Evolutionary conservation across 2,888 invertebrate species (phyloP), one percentile per base, ranked within the genome.

Genomic region (Acleris sparsana): DNA sequence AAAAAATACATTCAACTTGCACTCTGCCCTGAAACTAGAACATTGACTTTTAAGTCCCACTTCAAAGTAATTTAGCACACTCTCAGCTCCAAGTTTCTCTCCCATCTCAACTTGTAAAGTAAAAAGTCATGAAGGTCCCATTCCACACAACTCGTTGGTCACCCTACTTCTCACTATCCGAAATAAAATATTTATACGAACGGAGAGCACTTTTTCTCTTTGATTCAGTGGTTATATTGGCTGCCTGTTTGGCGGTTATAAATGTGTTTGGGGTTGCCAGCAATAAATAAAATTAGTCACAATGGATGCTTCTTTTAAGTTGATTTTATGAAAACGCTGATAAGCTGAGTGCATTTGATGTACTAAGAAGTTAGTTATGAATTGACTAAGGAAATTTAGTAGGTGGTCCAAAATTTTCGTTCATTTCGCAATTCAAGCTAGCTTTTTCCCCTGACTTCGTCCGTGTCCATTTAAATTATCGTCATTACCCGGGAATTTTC

Each of bases 211-310:
- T 92, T 92, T 91, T 92, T 92, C 92, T 91, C 90, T 91, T 91
- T 92, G 92, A 92, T 92, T 92, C 92, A 92, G 86, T 91, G 90
- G 89, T 91, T 92, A 89, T 92, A 92, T 92, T 92, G 92, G 90
- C 80, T 76, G 84, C 77, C 85, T 85, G 85, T 84, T 87, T 84
- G 83, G 86, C 82, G 83, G 87, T 88, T 87, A 90, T 88, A 89
- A 86, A 90, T 91, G 88, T 85, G 84, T 76, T 77, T 74, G 76
- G 85, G 87, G 88, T 79, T 77, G 78, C 70, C 71, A 69, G 74
- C 80, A 77, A 88, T 91, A 91, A 88, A 92, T 91, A 90, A 90
- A 90, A 91, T 92, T 91, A 91, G 89, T 87, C 84, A 83, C 88
- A 79, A 87, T 78, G 83, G 79, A 88, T 86, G 82, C 85, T 82